phyloP scores from a whole-genome alignment of 2,888 invertebrate species.

The Cybosia mesomella region DNA sequence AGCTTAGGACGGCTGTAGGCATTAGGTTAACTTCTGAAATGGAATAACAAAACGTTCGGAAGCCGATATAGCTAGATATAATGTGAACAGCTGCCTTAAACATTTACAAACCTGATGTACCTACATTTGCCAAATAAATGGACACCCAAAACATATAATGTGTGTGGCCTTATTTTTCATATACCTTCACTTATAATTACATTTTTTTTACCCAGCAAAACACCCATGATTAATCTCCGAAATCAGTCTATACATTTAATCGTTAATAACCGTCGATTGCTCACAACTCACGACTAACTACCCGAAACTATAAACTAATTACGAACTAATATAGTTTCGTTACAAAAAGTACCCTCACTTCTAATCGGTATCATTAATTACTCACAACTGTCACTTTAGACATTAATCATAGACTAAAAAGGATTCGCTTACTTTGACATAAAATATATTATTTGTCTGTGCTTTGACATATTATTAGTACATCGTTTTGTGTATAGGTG shows the following conservation, averaged over 20 bases:
- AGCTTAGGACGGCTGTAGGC: too few species aligned
- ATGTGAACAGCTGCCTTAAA: too few species aligned
- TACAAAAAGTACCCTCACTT: slow-evolving; percentile 46
- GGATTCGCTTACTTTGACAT: slow-evolving; percentile 71
- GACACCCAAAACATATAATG: background rate
- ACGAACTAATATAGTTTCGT: slow-evolving; percentile 45
- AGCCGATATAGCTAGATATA: background rate
- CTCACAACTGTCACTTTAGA: slow-evolving; percentile 56
- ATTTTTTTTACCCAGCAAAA: slow-evolving; percentile 34
- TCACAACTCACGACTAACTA: slow-evolving; percentile 40
- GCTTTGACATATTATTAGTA: slow-evolving; percentile 65
- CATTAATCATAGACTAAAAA: slow-evolving; percentile 71
- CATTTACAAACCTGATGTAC: too few species aligned
- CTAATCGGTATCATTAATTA: slow-evolving; percentile 53
- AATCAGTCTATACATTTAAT: slow-evolving; percentile 48
- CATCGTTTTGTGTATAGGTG: slow-evolving; percentile 47
- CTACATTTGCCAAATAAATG: background rate
- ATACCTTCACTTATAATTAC: slow-evolving; percentile 29
- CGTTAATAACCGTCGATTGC: slow-evolving; percentile 50
- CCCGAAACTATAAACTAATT: slow-evolving; percentile 43
- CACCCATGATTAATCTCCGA: slow-evolving; percentile 44
- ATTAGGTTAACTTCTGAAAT: background rate
- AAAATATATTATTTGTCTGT: background rate
- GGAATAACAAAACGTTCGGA: background rate
- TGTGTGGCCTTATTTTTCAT: slow-evolving; percentile 19